Evolutionary conservation across 2,113 vertebrate species (phyloP).

Genomic region (Odontophorus gujanensis): DNA sequence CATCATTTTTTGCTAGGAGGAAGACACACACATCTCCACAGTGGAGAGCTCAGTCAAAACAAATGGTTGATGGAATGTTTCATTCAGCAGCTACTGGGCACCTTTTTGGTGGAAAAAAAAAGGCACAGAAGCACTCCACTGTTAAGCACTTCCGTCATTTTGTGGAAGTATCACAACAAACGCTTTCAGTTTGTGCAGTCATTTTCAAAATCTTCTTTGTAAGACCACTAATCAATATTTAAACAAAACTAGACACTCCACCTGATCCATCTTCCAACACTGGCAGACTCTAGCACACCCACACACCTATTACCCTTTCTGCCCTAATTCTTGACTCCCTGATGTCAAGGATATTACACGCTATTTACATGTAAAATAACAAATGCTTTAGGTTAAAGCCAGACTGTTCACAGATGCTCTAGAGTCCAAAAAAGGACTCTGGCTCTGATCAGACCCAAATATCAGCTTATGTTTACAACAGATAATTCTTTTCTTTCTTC

Average conservation of each 20-base stretch:
- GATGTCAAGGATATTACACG: not conserved
- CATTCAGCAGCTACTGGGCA: not conserved
- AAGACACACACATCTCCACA: not conserved
- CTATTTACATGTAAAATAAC: not conserved
- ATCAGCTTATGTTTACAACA: not conserved
- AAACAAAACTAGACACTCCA: not conserved
- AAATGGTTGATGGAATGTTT: not conserved
- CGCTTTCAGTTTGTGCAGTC: not conserved
- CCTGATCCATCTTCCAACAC: not conserved
- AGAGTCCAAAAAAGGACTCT: not conserved
- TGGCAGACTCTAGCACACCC: not conserved
- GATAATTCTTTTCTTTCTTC: not conserved
- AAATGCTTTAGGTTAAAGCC: not conserved
- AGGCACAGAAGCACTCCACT: not conserved
- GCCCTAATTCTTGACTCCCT: not conserved
- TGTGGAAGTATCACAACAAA: not conserved
- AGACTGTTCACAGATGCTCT: not conserved
- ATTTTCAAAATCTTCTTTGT: not conserved
- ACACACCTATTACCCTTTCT: not conserved
- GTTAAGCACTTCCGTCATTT: not conserved
- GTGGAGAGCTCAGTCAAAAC: not conserved
- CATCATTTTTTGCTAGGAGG: not conserved
- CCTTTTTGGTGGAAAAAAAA: not conserved
- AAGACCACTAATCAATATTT: not conserved
- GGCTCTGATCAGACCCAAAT: not conserved